These are phyloP conservation scores for Onychomys leucogaster DNA, from an alignment of 2,797 vertebrate genomes.

Conservation along the genomic window DNA sequence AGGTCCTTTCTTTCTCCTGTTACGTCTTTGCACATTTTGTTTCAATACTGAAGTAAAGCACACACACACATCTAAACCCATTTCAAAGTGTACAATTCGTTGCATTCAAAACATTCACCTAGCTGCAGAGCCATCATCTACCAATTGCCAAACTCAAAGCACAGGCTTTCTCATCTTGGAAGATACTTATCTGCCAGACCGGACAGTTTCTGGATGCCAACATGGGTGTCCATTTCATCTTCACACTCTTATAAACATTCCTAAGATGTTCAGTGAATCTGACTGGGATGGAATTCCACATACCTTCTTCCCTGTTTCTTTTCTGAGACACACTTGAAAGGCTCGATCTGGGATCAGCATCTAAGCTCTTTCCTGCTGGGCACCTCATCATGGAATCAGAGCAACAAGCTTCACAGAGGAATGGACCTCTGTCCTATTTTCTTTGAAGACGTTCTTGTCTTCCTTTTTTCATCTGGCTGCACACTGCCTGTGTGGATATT, in stretches of 20 bases:
- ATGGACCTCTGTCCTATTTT: slow-evolving; percentile 18
- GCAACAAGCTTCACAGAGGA: neutral
- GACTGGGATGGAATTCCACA: slow-evolving; percentile 24
- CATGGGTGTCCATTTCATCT: neutral
- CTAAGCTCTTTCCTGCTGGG: neutral
- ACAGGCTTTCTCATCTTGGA: neutral
- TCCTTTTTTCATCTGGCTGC: slow-evolving; percentile 36
- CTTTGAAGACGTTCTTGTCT: slow-evolving; percentile 56
- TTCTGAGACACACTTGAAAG: slow-evolving; percentile 30
- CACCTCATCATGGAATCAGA: neutral
- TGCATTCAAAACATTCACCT: neutral
- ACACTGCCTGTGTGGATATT: slow-evolving; percentile 3
- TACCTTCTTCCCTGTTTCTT: slow-evolving; percentile 9
- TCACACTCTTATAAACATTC: neutral
- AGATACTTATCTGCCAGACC: neutral
- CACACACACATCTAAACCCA: neutral
- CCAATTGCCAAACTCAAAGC: neutral
- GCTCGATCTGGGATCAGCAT: slow-evolving; percentile 24
- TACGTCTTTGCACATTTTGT: neutral
- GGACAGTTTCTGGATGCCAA: neutral
- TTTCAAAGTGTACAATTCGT: neutral
- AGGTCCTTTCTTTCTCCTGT: neutral
- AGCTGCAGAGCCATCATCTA: neutral
- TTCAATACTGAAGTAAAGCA: neutral
- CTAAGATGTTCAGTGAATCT: neutral